These are phyloP conservation scores for Cuniculus paca DNA, from an alignment of 2,797 vertebrate species.

Conservation along the genomic window DNA sequence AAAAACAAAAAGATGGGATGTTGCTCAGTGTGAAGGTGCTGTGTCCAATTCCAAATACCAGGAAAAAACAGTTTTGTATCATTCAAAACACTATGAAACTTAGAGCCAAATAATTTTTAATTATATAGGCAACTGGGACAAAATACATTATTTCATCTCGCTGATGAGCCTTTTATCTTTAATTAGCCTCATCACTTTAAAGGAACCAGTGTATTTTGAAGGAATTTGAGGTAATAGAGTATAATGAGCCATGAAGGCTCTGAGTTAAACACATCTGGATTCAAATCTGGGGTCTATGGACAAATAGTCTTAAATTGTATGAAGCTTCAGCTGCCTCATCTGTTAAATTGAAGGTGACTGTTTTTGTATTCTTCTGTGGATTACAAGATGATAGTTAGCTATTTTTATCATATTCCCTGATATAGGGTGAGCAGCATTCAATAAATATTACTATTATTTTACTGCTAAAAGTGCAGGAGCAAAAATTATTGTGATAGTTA, in stretches of 20 bases:
- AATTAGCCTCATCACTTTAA: neutral
- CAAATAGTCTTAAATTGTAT: neutral
- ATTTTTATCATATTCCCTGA: neutral
- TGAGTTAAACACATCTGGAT: neutral
- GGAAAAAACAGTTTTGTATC: neutral
- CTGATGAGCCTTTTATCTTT: slow-evolving; percentile 7
- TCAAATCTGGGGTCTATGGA: neutral
- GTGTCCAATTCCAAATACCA: neutral
- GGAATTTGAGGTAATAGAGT: neutral
- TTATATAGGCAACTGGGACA: neutral
- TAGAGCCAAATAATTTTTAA: neutral
- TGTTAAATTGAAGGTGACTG: neutral
- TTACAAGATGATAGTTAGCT: neutral
- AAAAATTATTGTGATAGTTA: neutral
- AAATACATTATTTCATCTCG: neutral
- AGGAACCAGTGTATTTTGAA: neutral
- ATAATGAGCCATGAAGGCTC: neutral
- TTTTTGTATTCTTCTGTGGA: neutral
- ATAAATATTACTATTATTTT: neutral
- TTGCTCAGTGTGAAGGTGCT: neutral
- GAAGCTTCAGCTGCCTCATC: neutral
- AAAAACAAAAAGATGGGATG: neutral
- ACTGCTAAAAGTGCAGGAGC: neutral
- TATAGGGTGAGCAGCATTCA: neutral
- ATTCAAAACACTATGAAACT: neutral